Conservation (phyloP, 2,797 vertebrate genomes). For the Fistularia tabacaria region DNA sequence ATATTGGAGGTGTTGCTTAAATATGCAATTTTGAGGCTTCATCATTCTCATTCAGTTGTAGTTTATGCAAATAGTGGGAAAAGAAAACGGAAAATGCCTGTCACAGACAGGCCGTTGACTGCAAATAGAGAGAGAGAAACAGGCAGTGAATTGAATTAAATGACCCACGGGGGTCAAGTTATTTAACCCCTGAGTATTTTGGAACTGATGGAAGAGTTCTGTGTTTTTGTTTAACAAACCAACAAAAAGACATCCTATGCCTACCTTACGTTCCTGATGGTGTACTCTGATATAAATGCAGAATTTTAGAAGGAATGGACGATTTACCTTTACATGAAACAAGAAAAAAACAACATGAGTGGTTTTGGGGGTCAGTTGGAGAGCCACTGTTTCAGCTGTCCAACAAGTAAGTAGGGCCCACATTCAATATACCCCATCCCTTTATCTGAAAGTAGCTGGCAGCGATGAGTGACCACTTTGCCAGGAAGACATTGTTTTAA, state of each 20-base stretch:
- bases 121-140: conserved; percentile 35
- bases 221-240: conserved; percentile 15
- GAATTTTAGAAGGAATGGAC: not conserved
- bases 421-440: conserved; percentile 19
- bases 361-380: conserved; percentile 30
- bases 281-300: not conserved
- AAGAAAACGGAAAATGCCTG: conserved; percentile 48
- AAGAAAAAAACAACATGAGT: conserved; percentile 2
- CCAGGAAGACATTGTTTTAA: conserved; percentile 60
- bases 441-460: conserved; percentile 53
- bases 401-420: conserved; percentile 47
- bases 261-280: not conserved
- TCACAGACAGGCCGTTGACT: conserved; percentile 24
- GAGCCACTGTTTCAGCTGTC: conserved; percentile 42
- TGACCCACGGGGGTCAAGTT: conserved; percentile 65
- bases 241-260: conserved; percentile 4
- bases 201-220: conserved; percentile 32
- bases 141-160: conserved; percentile 49
- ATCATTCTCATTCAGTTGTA: conserved; percentile 12
- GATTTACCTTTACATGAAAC: conserved; percentile 13
- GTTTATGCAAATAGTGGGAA: conserved; percentile 33
- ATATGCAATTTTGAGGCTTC: too few relatives aligned
- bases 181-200: conserved; percentile 60
- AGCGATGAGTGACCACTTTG: conserved; percentile 40
- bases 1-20: too few relatives aligned